Base-by-base conservation (phyloP, 2,888 invertebrate species). In the Stratiomys singularior region DNA sequence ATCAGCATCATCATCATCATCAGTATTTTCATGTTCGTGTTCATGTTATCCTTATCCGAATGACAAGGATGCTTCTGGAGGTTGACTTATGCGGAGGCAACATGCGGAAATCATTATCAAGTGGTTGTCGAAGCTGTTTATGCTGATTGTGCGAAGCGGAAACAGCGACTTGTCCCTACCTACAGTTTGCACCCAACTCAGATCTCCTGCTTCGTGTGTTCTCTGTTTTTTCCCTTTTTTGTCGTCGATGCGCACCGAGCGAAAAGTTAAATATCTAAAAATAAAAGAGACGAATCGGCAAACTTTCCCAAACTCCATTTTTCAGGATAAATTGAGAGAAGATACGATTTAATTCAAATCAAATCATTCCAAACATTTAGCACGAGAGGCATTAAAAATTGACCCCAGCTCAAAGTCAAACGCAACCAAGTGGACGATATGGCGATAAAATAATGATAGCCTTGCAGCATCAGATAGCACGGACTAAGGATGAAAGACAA, bases 41-140 rank as follows among this genome's bases (percentile, higher is more conserved):
- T 66, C 74, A 74, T 74, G 74, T 74, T 74, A 74, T 78, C 52
- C 56, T 77, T 71, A 77, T 67, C 52, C 56, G 13, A 15, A 28
- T 21, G 47, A 66, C 67, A 78, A 76, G 78, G 64, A 66, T 77
- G 56, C 56, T 56, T 23, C 66, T 76, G 71, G 66, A 76, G 76
- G 63, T 67, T 78, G 64, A 58, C 78, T 78, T 77, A 78, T 78
- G 76, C 56, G 52, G 60, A 76, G 78, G 69, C 79, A 79, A 78
- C 79, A 79, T 77, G 79, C 78, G 78, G 79, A 77, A 79, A 77
- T 78, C 79, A 79, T 78, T 78, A 79, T 78, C 77, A 79, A 78
- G 78, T 79, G 79, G 78, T 79, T 78, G 79, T 67, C 78, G 37
- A 67, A 47, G 74, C 67, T 74, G 77, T 78, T 79, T 79, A 79